Percentiles rank a stretch among this genome's conserved stretches.
Conservation (phyloP, 2,888 invertebrate genomes). For the Branchellion lobata region DNA sequence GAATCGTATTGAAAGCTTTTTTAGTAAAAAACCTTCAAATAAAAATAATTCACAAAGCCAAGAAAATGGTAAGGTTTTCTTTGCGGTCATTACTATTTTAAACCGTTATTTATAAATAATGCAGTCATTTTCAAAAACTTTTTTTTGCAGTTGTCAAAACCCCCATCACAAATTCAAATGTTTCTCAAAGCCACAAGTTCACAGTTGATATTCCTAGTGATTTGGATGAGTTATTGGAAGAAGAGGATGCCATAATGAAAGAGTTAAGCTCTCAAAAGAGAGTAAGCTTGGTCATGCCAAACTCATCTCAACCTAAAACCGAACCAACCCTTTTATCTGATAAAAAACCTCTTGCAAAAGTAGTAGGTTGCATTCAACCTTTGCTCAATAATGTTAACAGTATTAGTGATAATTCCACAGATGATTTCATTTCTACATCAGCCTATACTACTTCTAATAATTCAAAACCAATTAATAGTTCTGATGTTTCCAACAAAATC, state of each 20-base stretch:
- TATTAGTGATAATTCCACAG: background rate
- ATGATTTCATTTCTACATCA: background rate
- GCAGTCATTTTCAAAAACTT: background rate
- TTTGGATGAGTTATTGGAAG: background rate
- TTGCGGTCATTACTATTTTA: too few relatives aligned
- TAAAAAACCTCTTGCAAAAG: slow-evolving; percentile 1
- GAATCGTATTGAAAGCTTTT: background rate
- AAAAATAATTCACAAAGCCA: background rate
- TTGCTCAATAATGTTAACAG: background rate
- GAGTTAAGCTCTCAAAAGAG: background rate
- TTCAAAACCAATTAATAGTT: too few relatives aligned
- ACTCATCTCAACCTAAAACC: background rate
- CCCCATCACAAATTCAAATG: background rate
- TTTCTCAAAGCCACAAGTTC: too few relatives aligned
- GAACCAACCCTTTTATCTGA: background rate
- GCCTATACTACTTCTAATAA: background rate
- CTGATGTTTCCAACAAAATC: too few relatives aligned
- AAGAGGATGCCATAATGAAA: background rate
- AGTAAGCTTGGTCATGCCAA: background rate
- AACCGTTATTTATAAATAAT: background rate
- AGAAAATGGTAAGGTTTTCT: slow-evolving; percentile 2
- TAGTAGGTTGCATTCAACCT: slow-evolving; percentile 9
- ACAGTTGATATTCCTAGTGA: background rate
- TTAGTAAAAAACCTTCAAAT: background rate
- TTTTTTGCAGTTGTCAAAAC: background rate